Conservation (phyloP, 2,113 vertebrate species). For the Ceyx cyanopectus region DNA sequence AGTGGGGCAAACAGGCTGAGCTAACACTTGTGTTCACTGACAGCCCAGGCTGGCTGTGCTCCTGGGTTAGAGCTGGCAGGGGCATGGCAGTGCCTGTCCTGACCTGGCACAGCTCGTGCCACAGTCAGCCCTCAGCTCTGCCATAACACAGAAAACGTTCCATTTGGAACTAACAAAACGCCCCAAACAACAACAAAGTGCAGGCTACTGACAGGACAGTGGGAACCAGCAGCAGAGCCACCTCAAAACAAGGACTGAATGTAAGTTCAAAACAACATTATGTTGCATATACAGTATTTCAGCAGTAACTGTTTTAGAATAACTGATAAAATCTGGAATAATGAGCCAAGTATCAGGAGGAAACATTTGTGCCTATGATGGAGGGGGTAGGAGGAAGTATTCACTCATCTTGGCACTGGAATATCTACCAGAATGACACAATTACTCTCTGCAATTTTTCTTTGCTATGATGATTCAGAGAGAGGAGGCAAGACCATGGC, state of each 20-base stretch:
- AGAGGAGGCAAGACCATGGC: background rate
- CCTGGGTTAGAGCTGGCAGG: too few species aligned
- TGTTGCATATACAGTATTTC: background rate
- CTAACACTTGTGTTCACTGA: accelerated
- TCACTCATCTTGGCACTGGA: background rate
- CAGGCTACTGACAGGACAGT: background rate
- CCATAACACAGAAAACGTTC: background rate
- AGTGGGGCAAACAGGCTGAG: accelerated
- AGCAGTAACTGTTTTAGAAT: background rate
- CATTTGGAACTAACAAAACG: background rate
- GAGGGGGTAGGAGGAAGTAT: accelerated
- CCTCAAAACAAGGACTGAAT: background rate
- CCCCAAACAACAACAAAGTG: background rate
- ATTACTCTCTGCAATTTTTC: background rate
- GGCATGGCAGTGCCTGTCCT: background rate
- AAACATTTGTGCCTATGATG: background rate
- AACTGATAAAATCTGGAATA: background rate
- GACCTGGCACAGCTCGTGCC: background rate
- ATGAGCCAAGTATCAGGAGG: background rate
- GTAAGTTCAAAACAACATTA: background rate
- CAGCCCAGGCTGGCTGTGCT: background rate
- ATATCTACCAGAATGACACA: too few species aligned
- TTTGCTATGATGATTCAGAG: background rate
- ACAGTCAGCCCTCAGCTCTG: background rate
- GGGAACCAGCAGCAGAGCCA: background rate